Conservation (phyloP, 2,797 vertebrate species). For the Xerus rutilus region DNA sequence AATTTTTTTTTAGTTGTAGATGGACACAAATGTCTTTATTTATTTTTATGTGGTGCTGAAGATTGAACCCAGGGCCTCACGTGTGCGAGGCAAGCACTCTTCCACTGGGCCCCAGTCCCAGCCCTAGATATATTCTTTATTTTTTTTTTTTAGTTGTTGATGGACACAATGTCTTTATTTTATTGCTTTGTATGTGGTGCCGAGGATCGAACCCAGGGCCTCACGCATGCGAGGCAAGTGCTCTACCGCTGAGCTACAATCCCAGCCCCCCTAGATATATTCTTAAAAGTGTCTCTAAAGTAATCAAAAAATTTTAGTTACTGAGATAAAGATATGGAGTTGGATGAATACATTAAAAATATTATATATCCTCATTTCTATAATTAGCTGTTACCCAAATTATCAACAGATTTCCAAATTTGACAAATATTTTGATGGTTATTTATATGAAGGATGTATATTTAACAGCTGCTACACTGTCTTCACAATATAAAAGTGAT, state of each 20-base stretch:
- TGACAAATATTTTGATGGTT: slow-evolving; percentile 44
- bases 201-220: no score
- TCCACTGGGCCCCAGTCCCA: no score
- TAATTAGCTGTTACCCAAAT: slow-evolving; percentile 32
- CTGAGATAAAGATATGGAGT: slow-evolving; percentile 35
- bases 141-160: no score
- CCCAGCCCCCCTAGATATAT: neutral
- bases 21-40: no score
- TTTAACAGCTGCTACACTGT: slow-evolving; percentile 46
- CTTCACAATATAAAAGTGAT: slow-evolving; percentile 29
- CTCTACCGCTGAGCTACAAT: no score
- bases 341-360: slow-evolving; percentile 53
- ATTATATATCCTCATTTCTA: slow-evolving; percentile 28
- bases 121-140: neutral
- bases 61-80: no score
- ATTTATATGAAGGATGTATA: slow-evolving; percentile 41
- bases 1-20: no score
- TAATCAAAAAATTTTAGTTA: slow-evolving; percentile 65
- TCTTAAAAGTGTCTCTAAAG: slow-evolving; percentile 43
- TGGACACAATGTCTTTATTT: no score
- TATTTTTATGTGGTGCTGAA: no score
- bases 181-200: no score
- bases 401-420: slow-evolving; percentile 45
- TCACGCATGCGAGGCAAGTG: no score
- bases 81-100: no score